Percentiles rank a stretch among this genome's conserved stretches.
Conservation (phyloP, 1,140 invertebrate genomes). For the Tetragnatha versicolor region DNA sequence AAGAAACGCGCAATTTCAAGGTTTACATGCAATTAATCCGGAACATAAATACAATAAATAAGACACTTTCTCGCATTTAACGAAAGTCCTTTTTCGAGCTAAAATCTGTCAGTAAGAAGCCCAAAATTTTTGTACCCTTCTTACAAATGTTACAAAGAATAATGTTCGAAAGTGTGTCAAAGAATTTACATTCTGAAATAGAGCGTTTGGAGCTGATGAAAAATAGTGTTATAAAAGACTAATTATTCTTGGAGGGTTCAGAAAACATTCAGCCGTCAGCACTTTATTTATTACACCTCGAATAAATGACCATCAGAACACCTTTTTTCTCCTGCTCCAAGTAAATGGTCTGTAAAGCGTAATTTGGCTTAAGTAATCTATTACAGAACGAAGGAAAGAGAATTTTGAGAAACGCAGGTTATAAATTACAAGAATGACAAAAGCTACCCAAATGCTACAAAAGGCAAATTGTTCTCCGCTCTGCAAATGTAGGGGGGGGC, state of each 20-base stretch:
- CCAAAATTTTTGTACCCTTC: conserved; percentile 2
- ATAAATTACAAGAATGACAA: conserved; percentile 27
- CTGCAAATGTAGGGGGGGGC: neutral
- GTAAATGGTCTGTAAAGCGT: conserved; percentile 43
- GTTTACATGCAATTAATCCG: too few relatives aligned
- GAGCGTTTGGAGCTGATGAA: conserved; percentile 24
- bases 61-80: conserved; percentile 1
- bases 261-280: conserved; percentile 34
- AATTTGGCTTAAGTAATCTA: conserved; percentile 34
- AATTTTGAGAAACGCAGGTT: conserved; percentile 23
- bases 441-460: neutral
- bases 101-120: neutral
- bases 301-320: conserved; percentile 34
- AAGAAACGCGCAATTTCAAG: too few relatives aligned
- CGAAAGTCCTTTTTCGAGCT: neutral
- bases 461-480: neutral
- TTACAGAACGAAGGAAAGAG: conserved; percentile 20
- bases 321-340: conserved; percentile 36
- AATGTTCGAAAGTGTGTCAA: conserved; percentile 44
- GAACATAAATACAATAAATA: too few relatives aligned
- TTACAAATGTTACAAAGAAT: conserved; percentile 10
- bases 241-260: conserved; percentile 32
- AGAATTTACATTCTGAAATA: conserved; percentile 11
- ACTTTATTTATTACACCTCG: conserved; percentile 43
- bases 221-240: conserved; percentile 49